These are phyloP conservation scores for Pangasianodon gigas DNA, from an alignment of 2,113 vertebrate species.

Conservation along the genomic window DNA sequence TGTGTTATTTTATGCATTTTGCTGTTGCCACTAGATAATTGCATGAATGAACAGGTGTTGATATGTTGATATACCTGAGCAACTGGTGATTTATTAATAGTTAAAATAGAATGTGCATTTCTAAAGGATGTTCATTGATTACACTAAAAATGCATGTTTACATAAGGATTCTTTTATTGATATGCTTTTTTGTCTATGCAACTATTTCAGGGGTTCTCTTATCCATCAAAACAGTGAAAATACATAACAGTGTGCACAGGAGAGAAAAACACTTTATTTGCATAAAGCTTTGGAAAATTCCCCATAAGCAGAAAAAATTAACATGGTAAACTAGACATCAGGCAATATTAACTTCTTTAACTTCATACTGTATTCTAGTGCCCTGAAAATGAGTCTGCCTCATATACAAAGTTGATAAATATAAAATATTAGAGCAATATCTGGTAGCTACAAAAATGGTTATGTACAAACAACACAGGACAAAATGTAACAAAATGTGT, in stretches of 20 bases:
- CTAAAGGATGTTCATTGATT: background rate
- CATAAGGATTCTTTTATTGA: slow-evolving; percentile 66
- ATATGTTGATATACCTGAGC: background rate
- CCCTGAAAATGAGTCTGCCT: slow-evolving; percentile 60
- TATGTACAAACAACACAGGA: slow-evolving; percentile 70
- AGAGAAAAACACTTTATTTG: slow-evolving; percentile 53
- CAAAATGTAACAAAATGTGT: slow-evolving; percentile 51
- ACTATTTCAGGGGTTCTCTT: slow-evolving; percentile 58
- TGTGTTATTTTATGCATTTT: background rate
- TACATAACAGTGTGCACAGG: slow-evolving; percentile 58
- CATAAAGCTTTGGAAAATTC: slow-evolving; percentile 44
- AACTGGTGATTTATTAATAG: background rate
- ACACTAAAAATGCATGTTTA: slow-evolving; percentile 15
- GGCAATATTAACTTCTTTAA: slow-evolving; percentile 44
- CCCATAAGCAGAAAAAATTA: slow-evolving; percentile 14
- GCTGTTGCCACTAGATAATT: background rate
- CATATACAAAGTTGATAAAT: slow-evolving; percentile 62
- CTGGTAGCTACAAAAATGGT: slow-evolving; percentile 56
- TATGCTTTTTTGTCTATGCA: slow-evolving; percentile 56
- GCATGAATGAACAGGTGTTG: background rate
- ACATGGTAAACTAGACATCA: slow-evolving; percentile 57
- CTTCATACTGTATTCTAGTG: slow-evolving; percentile 62
- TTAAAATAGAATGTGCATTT: background rate
- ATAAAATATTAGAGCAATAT: slow-evolving; percentile 60
- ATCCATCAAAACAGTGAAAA: slow-evolving; percentile 61